Base-by-base conservation (phyloP, 2,113 vertebrate species). In the Vireo altiloquus region DNA sequence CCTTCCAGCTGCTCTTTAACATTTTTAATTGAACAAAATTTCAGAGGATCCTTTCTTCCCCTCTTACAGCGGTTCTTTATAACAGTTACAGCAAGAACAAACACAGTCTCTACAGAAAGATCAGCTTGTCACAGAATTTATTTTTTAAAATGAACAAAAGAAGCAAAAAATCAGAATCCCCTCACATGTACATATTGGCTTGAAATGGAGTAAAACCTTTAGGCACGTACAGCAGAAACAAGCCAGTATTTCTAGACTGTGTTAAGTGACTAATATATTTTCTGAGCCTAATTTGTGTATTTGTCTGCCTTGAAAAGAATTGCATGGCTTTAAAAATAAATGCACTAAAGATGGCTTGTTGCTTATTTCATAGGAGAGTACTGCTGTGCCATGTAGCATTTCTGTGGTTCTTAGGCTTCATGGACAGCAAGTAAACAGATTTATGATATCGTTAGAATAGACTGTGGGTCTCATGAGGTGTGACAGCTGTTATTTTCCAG, bases 401-500 rank as follows among this genome's bases (percentile, higher is more conserved):
- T 94, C 91, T 90, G 56, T 47, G 39, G 53, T 65, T 31, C 40
- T 93, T 77, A 70, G 69, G 54, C 77, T 93, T 85, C 46, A 33
- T 1, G 42, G 74, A 82, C 75, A 83, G 90, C 64, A 90, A 79
- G 64, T 74, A 95, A 97, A 91, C 64, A 85, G 87, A 97, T 95
- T 95, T 92, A 93, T 39, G 35, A 53, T 68, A 85, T 31, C 71
- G 37, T 49, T 94, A 85, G 61, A 92, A 86, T 30, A 72, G 84
- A 85, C 78, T 94, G 89, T 80, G 68, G 90, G 81, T 97, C 87
- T 92, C 90, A 61, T 31, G 82, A 95, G 50, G 60, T 89, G 93
- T 94, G 96, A 94, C 97, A 97, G 96, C 94, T 97, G 93, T 90
- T 97, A 97, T 90, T 96, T 97, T 90, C 95, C 52, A 91, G 92